Evolutionary conservation across 1,140 invertebrate genomes (phyloP), one percentile per base, ranked within the genome.

Genomic region (Lasioglossum baleicum): DNA sequence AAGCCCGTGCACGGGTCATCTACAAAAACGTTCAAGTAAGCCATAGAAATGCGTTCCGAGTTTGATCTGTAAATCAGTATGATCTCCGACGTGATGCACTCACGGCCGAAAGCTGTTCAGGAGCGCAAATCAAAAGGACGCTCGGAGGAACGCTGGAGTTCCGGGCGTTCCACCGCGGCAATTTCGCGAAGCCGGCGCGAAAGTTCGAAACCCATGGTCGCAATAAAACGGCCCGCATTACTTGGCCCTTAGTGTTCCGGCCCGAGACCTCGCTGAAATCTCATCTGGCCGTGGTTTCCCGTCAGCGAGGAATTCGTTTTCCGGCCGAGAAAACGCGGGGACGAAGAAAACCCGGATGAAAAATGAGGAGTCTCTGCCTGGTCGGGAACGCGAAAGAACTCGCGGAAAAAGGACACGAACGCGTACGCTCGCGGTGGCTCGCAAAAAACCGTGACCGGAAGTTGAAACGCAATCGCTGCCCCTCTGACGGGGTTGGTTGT

Each of bases 371-470:
- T 20, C 35, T 67, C 22, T 40, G 17, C 5, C 17, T 40, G 26
- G 22, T 17, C 61, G 31, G 26, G 44, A 60, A 20, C 35, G 35
- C 35, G 65, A 40, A 83, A 84, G 73, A 84, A 84, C 73, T 74
- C 68, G 67, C 56, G 73, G 60, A 77, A 83, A 58, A 72, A 71
- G 35, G 40, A 53, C 35, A 10, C 13, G 15, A 72, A 68, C 58
- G 71, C 75, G 75, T 68, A 64, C 60, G 66, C 78, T 82, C 61
- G 56, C 22, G 67, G 71, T 70, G 53, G 61, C 4, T 7, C 15
- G 42, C 7, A 26, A 48, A 20, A 72, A 63, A 64, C 56, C 56
- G 5, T n/a, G 56, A 8, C 26, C 44, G 65, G 26, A n/a, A 22
- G 7, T 20, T 65, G 13, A 60, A 56, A 56, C 44, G 44, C 8